Evolutionary conservation across 1,140 invertebrate genomes (phyloP), one percentile per base, ranked within the genome.

Genomic region (Penaeus indicus): DNA sequence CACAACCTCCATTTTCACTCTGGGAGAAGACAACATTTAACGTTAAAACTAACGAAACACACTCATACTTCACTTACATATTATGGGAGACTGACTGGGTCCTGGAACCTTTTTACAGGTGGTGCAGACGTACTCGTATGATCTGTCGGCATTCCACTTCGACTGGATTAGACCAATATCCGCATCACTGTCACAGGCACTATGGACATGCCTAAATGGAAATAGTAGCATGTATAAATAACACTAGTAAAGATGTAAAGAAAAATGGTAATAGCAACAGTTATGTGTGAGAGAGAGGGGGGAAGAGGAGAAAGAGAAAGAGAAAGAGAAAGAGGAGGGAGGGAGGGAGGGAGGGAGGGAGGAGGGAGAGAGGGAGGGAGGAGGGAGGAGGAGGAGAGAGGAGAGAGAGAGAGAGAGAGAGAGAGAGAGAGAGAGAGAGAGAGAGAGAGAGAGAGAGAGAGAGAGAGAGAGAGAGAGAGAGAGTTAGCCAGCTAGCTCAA

Each of bases 91-190:
- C 81, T 87, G 87, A 78, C 80, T 80, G 38, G 79, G 91, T 27
- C 79, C 85, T 84, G 78, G 88, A 47, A 85, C 67, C 38, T 67
- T 90, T 47, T 88, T 86, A 93, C 98, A 99, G 82, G 96, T 95
- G 8, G 95, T 94, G 93, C 98, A 99, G 82, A 96, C 93, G 93
- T 99, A 99, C 91, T 98, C 97, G 92, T 97, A 97, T 85, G 96
- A 95, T 0, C 96, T 96, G 92, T 97, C 96, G 38, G 94, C 93
- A 91, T 97, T 96, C 92, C 96, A 97, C 90, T 95, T 96, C 85
- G 95, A 94, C 89, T 96, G 95, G 92, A 97, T 96, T 27, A 95
- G 95, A 42, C 94, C 92, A 32, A 96, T 94, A 92, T 98, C 97
- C 18, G 97, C 97, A 90, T 97, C 96, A 16, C 96, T 94, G 93